A percentile compares a stretch with the other conserved stretches of the same genome.
phyloP scores from a whole-genome alignment of 2,113 vertebrate genomes.

The Spilogale gracilis region DNA sequence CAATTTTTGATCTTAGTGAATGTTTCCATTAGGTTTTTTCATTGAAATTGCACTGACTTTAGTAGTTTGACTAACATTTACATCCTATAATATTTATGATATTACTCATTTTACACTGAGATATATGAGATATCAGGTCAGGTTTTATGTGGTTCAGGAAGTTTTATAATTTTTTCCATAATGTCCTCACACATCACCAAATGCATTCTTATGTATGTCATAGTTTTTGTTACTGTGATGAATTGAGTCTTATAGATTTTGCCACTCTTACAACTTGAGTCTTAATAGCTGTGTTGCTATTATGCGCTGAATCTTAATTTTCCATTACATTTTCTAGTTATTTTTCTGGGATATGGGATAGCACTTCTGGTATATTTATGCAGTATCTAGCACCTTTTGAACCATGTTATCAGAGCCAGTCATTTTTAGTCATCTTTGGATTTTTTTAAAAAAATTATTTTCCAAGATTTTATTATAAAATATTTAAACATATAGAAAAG shows the following conservation, averaged over 20 bases:
- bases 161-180: neutral
- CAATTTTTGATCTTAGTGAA: neutral
- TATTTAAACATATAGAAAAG: neutral
- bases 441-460: neutral
- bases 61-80: neutral
- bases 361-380: neutral
- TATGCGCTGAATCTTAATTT: neutral
- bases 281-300: neutral
- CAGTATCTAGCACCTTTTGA: constrained; percentile 38
- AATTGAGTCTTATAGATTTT: neutral
- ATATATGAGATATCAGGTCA: neutral
- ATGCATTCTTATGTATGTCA: neutral
- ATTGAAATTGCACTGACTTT: neutral
- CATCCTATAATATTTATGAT: neutral
- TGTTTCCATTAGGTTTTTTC: neutral
- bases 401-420: neutral
- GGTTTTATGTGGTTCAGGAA: neutral
- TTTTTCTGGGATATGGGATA: neutral
- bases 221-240: neutral
- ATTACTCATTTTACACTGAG: neutral
- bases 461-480: constrained; percentile 12
- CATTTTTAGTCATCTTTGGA: constrained; percentile 8
- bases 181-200: neutral
- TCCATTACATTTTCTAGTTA: neutral
- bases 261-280: neutral